Evolutionary conservation across 2,888 invertebrate species (phyloP), one percentile per base, ranked within the genome.

Genomic region (Hydriomena furcata): DNA sequence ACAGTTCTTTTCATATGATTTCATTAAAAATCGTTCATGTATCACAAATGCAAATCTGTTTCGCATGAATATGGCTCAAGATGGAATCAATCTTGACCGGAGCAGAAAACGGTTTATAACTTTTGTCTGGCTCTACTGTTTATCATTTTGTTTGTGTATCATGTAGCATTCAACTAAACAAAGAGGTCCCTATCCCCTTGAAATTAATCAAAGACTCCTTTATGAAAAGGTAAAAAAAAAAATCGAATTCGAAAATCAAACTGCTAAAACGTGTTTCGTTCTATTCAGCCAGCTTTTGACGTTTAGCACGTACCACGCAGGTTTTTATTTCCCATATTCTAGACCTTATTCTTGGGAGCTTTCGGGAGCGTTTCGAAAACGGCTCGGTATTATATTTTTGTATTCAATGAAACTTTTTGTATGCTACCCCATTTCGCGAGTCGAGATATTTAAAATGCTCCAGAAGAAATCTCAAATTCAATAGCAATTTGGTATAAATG

Each of bases 401-500:
- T 17, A 4, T 17, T 17, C 17, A 59, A 43, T 65, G 70, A 70
- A 74, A 71, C 64, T 70, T 73, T 72, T 74, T 70, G 71, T 74
- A 56, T 47, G 54, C 60, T 60, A 73, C 75, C 74, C 73, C 55
- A 58, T 67, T 68, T 69, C 58, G 69, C 65, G 61, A 80, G 84
- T 84, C 86, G 84, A 85, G 71, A 71, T 67, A 73, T 87, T 84
- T 71, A 85, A 84, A 84, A 84, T 82, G 76, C 81, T 84, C 79
- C 75, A 77, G 81, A 76, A 79, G 79, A 44, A 52, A 52, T 86
- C 84, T 86, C 83, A 86, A 84, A 88, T 88, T 86, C 86, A 88
- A 88, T 85, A 83, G 88, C 84, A 83, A 88, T 88, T 87, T 87
- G 76, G 79, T 67, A 66, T 76, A 75, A 76, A 70, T 75, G 77